Evolutionary conservation across 2,113 vertebrate species (phyloP), one percentile per base, ranked within the genome.

Genomic region (Pungitius pungitius): DNA sequence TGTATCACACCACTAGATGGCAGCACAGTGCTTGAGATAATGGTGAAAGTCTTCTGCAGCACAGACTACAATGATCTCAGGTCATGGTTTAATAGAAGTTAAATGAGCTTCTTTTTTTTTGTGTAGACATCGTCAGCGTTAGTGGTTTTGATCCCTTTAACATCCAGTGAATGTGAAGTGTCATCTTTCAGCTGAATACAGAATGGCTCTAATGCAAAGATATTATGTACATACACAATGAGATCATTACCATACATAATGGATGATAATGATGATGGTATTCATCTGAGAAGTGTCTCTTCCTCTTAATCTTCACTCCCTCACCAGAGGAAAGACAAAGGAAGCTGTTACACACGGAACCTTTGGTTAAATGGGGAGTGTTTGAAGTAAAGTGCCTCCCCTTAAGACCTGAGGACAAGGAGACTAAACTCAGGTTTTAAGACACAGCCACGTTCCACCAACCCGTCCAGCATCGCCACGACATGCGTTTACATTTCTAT

Each of bases 1-100:
- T 57, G 14, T 18, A 3, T n/a, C 1, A 0, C 8, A 60, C 74
- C 88, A 85, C 67, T 54, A 87, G 90, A 63, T 87, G 86, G 85
- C 81, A 89, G 67, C 66, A 71, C 26, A 27, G 42, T 14, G 22
- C 47, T 14, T 27, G 7, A 69, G 47, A 22, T 24, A 14, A 15
- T 4, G 40, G 10, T 18, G 33, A 33, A 1, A 4, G 30, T 14
- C 20, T 14, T 5, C 26, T 62, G 7, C 10, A 27, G 26, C 27
- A 14, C 11, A 35, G 27, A 35, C 17, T 20, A 20, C 26, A 13
- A 20, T 10, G 24, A 26, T 15, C 27, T 49, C 8, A 3, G 1
- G 22, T 43, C 39, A 26, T 2, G 24, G 14, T 18, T 43, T 43
- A 14, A 14, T 64, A 10, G 5, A 7, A 10, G 37, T 33, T n/a